These are phyloP conservation scores for Parapristionchus giblindavisi DNA, from an alignment of 2,888 invertebrate genomes.

Conservation along the genomic window DNA sequence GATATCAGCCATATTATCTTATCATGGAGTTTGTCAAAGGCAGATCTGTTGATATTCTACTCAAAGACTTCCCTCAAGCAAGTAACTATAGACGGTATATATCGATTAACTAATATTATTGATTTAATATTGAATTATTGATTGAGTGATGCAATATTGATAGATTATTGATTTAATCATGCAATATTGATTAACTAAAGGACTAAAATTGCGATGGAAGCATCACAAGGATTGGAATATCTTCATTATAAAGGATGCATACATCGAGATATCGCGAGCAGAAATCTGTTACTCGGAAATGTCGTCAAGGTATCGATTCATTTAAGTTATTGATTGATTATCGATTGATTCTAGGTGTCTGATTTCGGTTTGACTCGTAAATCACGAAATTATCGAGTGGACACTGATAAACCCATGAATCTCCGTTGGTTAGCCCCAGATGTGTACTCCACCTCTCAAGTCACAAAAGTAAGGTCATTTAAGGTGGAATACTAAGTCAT, in stretches of 20 bases:
- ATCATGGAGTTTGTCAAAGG: constrained; percentile 47
- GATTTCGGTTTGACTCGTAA: constrained; percentile 49
- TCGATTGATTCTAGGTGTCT: constrained; percentile 41
- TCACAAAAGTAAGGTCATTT: constrained; percentile 35
- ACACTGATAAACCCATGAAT: constrained; percentile 49
- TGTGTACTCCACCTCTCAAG: constrained; percentile 44
- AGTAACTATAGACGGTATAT: constrained; percentile 22
- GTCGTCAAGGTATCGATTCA: constrained; percentile 37
- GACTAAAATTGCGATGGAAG: constrained; percentile 43
- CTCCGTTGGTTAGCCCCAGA: constrained; percentile 51
- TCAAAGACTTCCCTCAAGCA: constrained; percentile 35
- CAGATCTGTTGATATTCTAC: constrained; percentile 43
- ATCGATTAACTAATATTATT: background rate
- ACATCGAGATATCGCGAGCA: constrained; percentile 42
- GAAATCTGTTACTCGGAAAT: constrained; percentile 42
- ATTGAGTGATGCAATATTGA: background rate
- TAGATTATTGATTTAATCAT: background rate
- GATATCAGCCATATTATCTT: constrained; percentile 46
- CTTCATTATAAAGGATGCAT: constrained; percentile 44
- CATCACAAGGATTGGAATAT: constrained; percentile 46
- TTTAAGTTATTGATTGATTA: constrained; percentile 1
- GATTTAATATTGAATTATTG: background rate
- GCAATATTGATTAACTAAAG: constrained; percentile 31
- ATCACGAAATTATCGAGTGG: constrained; percentile 43
- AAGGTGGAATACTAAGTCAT: too few relatives aligned